phyloP scores from a whole-genome alignment of 1,140 invertebrate genomes.

The Ips typographus region DNA sequence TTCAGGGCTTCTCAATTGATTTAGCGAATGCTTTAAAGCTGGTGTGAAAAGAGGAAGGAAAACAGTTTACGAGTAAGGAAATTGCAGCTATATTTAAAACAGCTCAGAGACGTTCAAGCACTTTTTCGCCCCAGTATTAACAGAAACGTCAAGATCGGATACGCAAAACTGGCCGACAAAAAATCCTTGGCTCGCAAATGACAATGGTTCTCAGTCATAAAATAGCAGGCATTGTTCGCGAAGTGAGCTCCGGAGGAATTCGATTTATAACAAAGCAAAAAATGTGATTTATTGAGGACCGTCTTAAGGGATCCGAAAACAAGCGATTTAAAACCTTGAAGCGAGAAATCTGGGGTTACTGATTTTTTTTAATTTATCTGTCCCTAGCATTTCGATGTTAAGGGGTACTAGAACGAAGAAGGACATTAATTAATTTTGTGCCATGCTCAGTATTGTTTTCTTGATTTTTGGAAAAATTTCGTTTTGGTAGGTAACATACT shows the following conservation, averaged over 20 bases:
- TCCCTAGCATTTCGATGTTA: conserved; percentile 5
- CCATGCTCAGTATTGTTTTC: too few species aligned
- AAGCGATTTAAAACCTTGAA: conserved; percentile 24
- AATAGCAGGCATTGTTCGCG: conserved; percentile 9
- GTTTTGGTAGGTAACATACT: too few species aligned
- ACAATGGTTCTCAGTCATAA: conserved; percentile 6
- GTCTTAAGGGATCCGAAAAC: conserved; percentile 15
- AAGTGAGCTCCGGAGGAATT: conserved; percentile 13
- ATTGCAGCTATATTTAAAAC: background rate
- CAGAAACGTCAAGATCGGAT: too few species aligned
- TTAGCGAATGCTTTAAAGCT: conserved; percentile 10
- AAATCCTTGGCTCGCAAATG: too few species aligned
- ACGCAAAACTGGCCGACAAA: too few species aligned
- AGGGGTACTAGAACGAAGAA: too few species aligned
- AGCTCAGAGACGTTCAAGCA: background rate
- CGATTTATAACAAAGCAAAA: conserved; percentile 15
- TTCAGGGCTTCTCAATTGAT: conserved; percentile 11
- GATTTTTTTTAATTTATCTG: conserved; percentile 24
- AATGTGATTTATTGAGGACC: conserved; percentile 20
- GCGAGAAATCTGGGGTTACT: conserved; percentile 25
- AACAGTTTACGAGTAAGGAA: background rate
- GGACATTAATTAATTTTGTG: too few species aligned
- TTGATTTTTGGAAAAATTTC: too few species aligned
- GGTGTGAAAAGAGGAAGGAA: conserved; percentile 4
- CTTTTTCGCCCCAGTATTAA: background rate